Evolutionary conservation across 2,888 invertebrate genomes (phyloP), one percentile per base, ranked within the genome.

Genomic region (Chesias legatella): DNA sequence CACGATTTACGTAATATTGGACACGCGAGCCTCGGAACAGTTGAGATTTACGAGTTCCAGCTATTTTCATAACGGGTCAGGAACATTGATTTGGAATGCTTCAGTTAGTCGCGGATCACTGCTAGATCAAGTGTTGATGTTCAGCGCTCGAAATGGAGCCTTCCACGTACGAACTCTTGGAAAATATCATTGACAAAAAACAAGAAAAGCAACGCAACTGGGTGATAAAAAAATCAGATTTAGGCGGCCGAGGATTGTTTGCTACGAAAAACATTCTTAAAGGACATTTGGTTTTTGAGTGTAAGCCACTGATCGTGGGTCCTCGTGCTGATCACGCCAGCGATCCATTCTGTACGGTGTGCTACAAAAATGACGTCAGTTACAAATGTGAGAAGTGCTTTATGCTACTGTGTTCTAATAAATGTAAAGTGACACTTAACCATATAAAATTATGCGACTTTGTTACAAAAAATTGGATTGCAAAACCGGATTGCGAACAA

Each of bases 171-270:
- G 41, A 43, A 1, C 35, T 59, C 9, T 44, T 64, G 21, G 47
- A 25, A 20, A 33, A 53, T 33, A 50, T 60, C 20, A 42, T 60
- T 30, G 58, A 61, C 61, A 10, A 21, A 37, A 21, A 22, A 29
- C 27, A 23, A 10, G 7, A n/a, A 17, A 20, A 6, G 1, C 43
- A 51, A 20, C 47, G 52, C 1, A 56, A 49, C n/a, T 93, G 94
- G 92, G 77, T 68, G 28, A 83, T 94, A 33, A 82, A 77, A 48
- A 66, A 78, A 52, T 93, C 94, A 0, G 57, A 67, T 7, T 67
- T 92, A 7, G 90, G 92, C 11, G 94, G 94, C 9, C 90, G 93
- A 50, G 94, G 94, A 13, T 59, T 95, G 10, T 92, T 94, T 56
- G 93, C 94, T 17, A 82, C 78, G 1, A 79, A 90, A 38, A 85